phyloP scores from a whole-genome alignment of 37 sponge, comb jelly and placozoan species.

The Beroe ovata region DNA sequence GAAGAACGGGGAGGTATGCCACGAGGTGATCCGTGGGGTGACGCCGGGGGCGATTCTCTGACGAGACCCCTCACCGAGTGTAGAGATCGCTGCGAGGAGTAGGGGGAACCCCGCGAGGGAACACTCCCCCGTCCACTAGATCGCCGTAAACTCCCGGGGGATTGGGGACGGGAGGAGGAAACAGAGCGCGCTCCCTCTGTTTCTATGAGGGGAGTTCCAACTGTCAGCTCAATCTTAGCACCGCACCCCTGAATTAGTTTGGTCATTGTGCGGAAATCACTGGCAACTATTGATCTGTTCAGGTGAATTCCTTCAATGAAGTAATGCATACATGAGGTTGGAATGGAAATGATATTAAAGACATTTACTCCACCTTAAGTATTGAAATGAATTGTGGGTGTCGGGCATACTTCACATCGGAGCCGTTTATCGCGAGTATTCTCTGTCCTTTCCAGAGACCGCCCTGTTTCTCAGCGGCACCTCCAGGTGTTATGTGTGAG shows the following conservation, averaged over 20 bases:
- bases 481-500: conserved; percentile 48
- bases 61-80: conserved; percentile 3
- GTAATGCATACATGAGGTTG: too few species aligned
- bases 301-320: too few species aligned
- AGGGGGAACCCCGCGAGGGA: conserved; percentile 35
- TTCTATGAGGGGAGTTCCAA: conserved; percentile 30
- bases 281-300: too few species aligned
- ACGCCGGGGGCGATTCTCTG: neutral
- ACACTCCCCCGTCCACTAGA: conserved; percentile 1
- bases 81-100: conserved; percentile 40
- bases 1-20: neutral
- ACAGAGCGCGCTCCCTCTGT: neutral
- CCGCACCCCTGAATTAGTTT: conserved; percentile 32
- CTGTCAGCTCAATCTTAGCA: neutral
- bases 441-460: conserved; percentile 22
- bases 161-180: neutral
- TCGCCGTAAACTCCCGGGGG: neutral
- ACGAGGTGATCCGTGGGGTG: neutral
- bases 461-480: conserved; percentile 4
- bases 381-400: conserved; percentile 19
- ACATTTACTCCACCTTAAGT: too few species aligned
- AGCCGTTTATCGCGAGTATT: conserved; percentile 3
- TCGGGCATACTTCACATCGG: conserved; percentile 21
- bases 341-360: too few species aligned
- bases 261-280: too few species aligned